These are phyloP conservation scores for Microplitis manilae DNA, from an alignment of 2,888 invertebrate species.

Conservation along the genomic window DNA sequence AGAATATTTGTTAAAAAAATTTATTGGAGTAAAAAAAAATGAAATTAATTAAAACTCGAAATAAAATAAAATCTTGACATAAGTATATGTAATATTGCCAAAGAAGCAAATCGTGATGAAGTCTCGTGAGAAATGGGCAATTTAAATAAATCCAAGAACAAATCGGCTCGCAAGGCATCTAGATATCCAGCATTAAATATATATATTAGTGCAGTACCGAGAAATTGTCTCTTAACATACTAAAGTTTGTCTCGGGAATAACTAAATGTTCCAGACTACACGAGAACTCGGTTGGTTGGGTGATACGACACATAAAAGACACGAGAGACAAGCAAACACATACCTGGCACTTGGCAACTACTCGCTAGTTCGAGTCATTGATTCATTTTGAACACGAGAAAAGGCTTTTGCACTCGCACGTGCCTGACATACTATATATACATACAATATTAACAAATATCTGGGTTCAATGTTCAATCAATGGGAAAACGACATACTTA, in stretches of 20 bases:
- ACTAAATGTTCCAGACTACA: neutral
- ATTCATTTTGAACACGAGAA: neutral
- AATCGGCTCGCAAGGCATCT: neutral
- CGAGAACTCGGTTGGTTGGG: neutral
- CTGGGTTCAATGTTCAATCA: neutral
- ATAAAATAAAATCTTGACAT: neutral
- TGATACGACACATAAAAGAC: neutral
- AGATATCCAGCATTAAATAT: neutral
- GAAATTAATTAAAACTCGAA: neutral
- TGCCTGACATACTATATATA: neutral
- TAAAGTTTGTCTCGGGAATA: neutral
- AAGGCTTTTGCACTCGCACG: neutral
- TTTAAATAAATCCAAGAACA: neutral
- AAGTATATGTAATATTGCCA: neutral
- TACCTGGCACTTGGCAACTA: constrained; percentile 1
- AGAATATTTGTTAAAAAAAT: neutral
- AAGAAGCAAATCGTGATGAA: neutral
- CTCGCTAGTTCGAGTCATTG: neutral
- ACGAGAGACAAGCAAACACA: neutral
- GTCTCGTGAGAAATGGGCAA: neutral
- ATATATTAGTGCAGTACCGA: neutral
- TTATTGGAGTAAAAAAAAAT: neutral
- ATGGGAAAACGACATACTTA: constrained; percentile 1
- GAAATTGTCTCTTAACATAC: neutral
- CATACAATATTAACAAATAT: neutral